Evolutionary conservation across 2,888 invertebrate genomes (phyloP), one percentile per base, ranked within the genome.

Genomic region (Metallyticus violacea): DNA sequence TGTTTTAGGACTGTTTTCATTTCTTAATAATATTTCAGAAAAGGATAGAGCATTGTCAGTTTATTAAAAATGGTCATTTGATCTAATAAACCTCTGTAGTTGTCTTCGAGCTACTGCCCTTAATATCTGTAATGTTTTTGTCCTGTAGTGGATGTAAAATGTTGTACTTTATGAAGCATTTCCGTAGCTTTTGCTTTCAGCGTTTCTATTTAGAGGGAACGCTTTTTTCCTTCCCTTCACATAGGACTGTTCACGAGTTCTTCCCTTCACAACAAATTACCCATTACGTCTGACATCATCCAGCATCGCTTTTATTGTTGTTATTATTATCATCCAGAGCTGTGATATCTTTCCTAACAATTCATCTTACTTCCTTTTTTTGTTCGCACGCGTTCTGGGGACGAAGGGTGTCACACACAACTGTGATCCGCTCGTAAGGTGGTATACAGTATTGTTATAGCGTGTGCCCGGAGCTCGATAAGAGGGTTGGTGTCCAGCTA

Each of bases 281-380:
- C 85, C 85, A 85, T 87, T 87, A 87, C 81, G 77, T 85, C 40
- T 77, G 87, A 86, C 86, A 84, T 25, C 79, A 80, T 28, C 81
- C 40, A 76, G 85, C 80, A 85, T 86, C 86, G 22, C 85, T 85
- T 85, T 86, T 85, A 86, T 80, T 85, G 40, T 15, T n/a, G 30
- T 81, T 29, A 81, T 81, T 28, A 81, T n/a, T 76, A 76, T 4
- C 26, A 82, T 76, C 9, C 26, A 4, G 15, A 9, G 22, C 40
- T 62, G 40, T 62, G 26, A 82, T 82, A 76, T 82, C 76, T 76
- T 62, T 76, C 26, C 15, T 7, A 82, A 82, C 83, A 28, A 83
- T 83, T 83, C 83, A 83, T 83, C 77, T 83, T 77, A 62, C 15
- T 62, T 15, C 22, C 22, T 62, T 62, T 62, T 22, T 62, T 62